Base-by-base conservation (phyloP, 1,140 invertebrate genomes). In the Sesamia nonagrioides region DNA sequence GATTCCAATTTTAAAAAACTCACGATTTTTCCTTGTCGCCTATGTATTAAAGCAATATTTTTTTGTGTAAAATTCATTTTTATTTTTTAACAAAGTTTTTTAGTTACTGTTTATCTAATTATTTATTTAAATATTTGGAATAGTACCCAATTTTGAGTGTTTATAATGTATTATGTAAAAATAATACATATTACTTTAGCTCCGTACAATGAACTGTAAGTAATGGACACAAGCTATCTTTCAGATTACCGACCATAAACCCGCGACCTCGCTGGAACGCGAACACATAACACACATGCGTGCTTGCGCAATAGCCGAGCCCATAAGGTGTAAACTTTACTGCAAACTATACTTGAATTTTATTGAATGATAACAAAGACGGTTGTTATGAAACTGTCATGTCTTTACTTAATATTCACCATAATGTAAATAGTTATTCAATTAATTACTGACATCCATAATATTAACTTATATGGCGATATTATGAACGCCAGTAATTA, bases 201-300 rank as follows among this genome's bases (percentile, higher is more conserved):
- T 33, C 58, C 9, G 33, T 63, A 9, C 40, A 40, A 8, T 15
- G 21, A 27, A 56, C 17, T 21, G 33, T 72, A 54, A 72, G 17
- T 58, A 58, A 73, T 50, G 42, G 56, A 61, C 56, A 75, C 73
- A 58, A 37, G 9, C 15, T 60, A 21, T 37, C 56, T 45, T 63
- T 58, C 58, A 75, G 58, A 75, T 75, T 37, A 37, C 73, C 37
- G 42, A 52, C 73, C 73, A 75, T 75, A 66, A 75, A 75, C n/a
- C 2, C 5, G 9, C 73, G 73, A 58, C 73, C 73, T 63, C 73
- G 72, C 18, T 5, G 52, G 2, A 60, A 58, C 71, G 37, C 35
- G 71, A 42, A 73, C 71, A 40, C 54, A 60, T 60, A 60, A 60
- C 56, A n/a, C 54, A 18, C 21, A 33, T 58, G 54, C 45, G 0